phyloP scores from a whole-genome alignment of 2,113 vertebrate genomes.

The Bucco capensis region DNA sequence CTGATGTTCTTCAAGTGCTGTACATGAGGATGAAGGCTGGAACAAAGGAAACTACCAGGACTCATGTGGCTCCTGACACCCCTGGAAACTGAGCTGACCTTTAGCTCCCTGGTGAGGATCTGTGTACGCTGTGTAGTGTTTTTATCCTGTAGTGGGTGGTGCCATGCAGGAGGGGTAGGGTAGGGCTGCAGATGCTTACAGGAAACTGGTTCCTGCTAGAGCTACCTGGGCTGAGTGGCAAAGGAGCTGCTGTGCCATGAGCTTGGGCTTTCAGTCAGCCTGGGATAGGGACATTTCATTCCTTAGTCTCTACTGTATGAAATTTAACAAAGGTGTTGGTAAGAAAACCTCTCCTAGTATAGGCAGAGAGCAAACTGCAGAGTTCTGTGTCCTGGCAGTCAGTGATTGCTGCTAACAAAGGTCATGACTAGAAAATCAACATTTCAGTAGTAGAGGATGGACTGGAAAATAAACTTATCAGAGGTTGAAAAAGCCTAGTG shows the following conservation, averaged over 20 bases:
- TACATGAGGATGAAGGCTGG: background rate
- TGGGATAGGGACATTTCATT: background rate
- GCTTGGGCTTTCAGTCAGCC: background rate
- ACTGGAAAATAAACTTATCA: background rate
- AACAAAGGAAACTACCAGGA: background rate
- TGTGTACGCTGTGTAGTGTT: background rate
- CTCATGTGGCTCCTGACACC: background rate
- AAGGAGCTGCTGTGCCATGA: fast-evolving
- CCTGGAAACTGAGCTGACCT: background rate
- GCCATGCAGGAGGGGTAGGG: background rate
- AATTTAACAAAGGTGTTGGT: background rate
- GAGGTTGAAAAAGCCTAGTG: background rate
- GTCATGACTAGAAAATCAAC: background rate
- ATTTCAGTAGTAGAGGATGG: background rate
- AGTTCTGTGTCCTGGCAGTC: background rate
- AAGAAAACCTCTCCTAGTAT: background rate
- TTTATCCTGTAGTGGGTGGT: background rate
- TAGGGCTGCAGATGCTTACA: background rate
- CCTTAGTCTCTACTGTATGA: background rate
- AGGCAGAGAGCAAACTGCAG: background rate
- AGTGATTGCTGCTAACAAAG: background rate
- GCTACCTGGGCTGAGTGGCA: background rate
- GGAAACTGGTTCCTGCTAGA: background rate
- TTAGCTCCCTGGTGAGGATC: background rate
- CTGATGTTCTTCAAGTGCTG: background rate